Evolutionary conservation across 2,797 vertebrate species (phyloP), one percentile per base, ranked within the genome.

Genomic region (Macropus fuliginosus): DNA sequence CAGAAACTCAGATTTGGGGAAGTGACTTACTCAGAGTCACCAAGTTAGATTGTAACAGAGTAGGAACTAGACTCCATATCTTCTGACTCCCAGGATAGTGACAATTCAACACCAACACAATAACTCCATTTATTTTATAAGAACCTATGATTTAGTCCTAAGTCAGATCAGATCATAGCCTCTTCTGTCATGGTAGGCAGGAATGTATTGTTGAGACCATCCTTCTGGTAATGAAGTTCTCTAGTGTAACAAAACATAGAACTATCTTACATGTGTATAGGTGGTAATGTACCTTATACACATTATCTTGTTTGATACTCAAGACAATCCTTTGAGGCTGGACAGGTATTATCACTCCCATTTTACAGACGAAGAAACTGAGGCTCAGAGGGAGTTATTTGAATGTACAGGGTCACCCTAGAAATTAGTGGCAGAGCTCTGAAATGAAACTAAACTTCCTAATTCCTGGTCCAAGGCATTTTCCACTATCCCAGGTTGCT

Each of bases 321-420:
- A 87, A 87, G 40, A 87, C 40, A 87, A 4, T 50, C 74, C 24
- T 87, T 87, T 87, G 9, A 87, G 24, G 24, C 21, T 3, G 10
- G 40, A 1, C 0, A 0, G 92, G 4, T 0, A 0, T 16, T 3
- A 3, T 34, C 16, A 24, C 24, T 0, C 5, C 46, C 34, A 55
- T 56, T 66, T 27, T 14, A 1, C 1, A 81, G 93, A 55, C 0
- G 28, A 54, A 52, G 21, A 95, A 40, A 40, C 74, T 1, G 55
- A 90, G 91, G 50, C 29, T 5, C 0, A 0, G 4, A 34, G 28
- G 0, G 94, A 34, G 57, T 91, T 8, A n/a, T 0, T 18, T 27
- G 3, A 16, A 40, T 28, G 6, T 91, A 28, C 1, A 14, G 27
- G 52, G 54, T 31, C 90, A 87, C 40, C 21, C 74, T 50, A 87